Evolutionary conservation across 2,888 invertebrate species (phyloP).

Genomic region (Drosophila diplacantha): DNA sequence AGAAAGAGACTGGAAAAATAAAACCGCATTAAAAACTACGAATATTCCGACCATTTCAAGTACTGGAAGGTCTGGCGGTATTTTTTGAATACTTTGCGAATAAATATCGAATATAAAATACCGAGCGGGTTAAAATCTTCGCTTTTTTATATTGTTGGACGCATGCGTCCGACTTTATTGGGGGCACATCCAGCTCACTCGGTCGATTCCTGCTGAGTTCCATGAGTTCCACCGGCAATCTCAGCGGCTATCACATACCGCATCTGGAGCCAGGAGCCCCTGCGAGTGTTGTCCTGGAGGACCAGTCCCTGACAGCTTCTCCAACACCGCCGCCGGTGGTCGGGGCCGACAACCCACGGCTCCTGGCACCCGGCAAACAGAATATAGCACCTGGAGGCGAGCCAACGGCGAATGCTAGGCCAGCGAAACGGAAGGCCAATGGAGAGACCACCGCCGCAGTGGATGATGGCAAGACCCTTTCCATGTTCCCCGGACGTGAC

Average conservation of each 20-base stretch:
- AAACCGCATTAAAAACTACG: neutral
- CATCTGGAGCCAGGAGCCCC: constrained; percentile 1
- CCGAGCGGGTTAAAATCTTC: neutral
- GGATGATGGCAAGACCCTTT: neutral
- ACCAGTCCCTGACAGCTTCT: neutral
- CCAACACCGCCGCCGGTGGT: neutral
- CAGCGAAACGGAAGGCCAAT: constrained; percentile 7
- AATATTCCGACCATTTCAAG: neutral
- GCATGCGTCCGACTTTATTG: neutral
- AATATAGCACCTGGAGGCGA: neutral
- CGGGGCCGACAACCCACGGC: neutral
- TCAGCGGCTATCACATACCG: constrained; percentile 9
- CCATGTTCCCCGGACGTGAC: constrained; percentile 68
- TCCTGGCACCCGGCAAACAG: constrained; percentile 14
- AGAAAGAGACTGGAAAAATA: no score
- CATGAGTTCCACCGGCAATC: constrained; percentile 9
- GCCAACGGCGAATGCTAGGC: neutral
- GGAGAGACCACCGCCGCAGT: neutral
- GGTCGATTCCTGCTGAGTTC: neutral
- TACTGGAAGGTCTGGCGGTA: neutral
- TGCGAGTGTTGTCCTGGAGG: neutral
- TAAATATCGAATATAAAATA: neutral
- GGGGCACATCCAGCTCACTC: neutral
- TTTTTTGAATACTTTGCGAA: neutral
- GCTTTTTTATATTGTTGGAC: neutral